These are phyloP conservation scores for Conus ventricosus DNA, from an alignment of 1,140 invertebrate genomes.

Conservation along the genomic window DNA sequence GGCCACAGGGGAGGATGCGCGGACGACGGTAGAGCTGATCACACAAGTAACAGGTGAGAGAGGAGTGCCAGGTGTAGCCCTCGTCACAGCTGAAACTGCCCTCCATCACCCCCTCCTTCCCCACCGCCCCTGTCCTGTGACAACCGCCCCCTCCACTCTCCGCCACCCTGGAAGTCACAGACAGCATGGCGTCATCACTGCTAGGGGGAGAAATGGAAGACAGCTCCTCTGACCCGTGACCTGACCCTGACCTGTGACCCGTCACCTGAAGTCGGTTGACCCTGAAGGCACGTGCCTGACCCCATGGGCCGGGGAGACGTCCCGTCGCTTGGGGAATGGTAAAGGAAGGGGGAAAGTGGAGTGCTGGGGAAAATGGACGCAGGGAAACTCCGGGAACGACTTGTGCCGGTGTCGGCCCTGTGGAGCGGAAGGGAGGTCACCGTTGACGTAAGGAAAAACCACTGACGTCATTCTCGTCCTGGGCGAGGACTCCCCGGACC, in stretches of 20 bases:
- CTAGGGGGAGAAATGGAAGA: background rate
- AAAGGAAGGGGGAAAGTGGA: too few relatives aligned
- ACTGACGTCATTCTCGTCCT: too few relatives aligned
- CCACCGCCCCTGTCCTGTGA: background rate
- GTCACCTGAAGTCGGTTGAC: too few relatives aligned
- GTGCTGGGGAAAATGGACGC: too few relatives aligned
- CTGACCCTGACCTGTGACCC: too few relatives aligned
- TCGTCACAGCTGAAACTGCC: constrained; percentile 20
- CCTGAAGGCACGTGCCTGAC: too few relatives aligned
- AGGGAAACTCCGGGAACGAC: constrained; percentile 16
- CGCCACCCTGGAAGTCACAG: background rate
- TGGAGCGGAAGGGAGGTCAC: background rate
- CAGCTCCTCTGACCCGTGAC: too few relatives aligned
- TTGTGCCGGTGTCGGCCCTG: background rate
- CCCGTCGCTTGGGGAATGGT: background rate
- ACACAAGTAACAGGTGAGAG: constrained; percentile 57
- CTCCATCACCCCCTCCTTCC: constrained; percentile 1
- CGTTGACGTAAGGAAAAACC: background rate
- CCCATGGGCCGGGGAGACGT: background rate
- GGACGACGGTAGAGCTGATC: constrained; percentile 54
- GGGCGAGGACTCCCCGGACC: too few relatives aligned
- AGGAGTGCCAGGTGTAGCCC: constrained; percentile 25
- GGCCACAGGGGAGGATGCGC: constrained; percentile 62
- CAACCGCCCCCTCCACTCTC: too few relatives aligned
- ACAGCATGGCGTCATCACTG: constrained; percentile 11